These are phyloP conservation scores for Nothocercus nigrocapillus DNA, from an alignment of 2,113 vertebrate species.

Conservation along the genomic window DNA sequence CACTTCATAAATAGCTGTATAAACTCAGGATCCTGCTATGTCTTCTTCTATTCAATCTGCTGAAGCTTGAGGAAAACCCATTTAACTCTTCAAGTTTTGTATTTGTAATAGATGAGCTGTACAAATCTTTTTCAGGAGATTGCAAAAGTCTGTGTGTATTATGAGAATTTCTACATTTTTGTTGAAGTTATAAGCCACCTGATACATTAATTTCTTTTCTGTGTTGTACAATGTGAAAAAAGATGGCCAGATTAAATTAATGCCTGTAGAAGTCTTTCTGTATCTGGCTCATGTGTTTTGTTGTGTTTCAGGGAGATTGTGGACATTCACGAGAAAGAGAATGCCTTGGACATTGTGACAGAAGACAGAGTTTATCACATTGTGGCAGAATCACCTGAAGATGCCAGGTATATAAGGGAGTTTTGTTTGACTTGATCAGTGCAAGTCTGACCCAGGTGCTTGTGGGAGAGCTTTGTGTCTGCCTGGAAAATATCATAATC, in stretches of 20 bases:
- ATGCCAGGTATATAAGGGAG: conserved; percentile 83
- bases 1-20: background rate
- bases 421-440: background rate
- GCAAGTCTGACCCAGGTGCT: background rate
- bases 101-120: background rate
- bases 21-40: background rate
- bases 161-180: background rate
- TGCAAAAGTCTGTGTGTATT: background rate
- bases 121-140: background rate
- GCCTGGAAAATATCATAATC: background rate
- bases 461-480: background rate
- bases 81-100: background rate
- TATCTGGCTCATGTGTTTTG: background rate
- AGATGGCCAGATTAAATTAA: background rate
- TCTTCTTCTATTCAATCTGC: background rate
- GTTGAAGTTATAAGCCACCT: background rate
- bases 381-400: conserved; percentile 92
- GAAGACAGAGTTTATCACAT: conserved; percentile 92
- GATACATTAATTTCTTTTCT: background rate
- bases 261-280: background rate
- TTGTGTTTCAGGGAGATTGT: conserved; percentile 87
- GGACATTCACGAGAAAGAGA: conserved; percentile 94
- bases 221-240: background rate
- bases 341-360: conserved; percentile 91
- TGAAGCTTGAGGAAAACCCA: background rate